Evolutionary conservation across 2,797 vertebrate species (phyloP).

Genomic region (Amphiprion clarkii): DNA sequence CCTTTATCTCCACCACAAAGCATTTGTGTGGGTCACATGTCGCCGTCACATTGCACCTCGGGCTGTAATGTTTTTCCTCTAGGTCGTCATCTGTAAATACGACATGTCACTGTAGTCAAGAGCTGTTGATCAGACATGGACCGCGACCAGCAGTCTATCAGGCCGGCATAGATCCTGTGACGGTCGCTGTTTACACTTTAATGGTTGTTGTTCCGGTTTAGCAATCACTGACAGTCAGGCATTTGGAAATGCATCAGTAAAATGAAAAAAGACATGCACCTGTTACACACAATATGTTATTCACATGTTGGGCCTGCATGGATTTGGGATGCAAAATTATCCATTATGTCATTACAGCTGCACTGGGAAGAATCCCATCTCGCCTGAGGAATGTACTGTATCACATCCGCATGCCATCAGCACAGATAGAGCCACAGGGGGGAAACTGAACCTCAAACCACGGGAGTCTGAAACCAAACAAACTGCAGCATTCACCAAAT

Average conservation of each 20-base stretch:
- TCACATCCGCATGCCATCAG: no score
- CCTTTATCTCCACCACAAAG: not conserved
- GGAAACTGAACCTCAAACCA: no score
- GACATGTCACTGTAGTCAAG: not conserved
- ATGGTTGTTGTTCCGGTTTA: not conserved
- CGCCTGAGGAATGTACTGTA: not conserved
- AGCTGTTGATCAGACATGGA: not conserved
- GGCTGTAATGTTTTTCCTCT: not conserved
- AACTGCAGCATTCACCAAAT: no score
- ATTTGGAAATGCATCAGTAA: not conserved
- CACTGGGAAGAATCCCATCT: not conserved
- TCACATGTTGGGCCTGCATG: not conserved
- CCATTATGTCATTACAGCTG: no score
- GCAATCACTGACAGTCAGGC: not conserved
- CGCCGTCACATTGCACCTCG: not conserved
- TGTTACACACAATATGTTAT: not conserved
- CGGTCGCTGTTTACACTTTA: not conserved
- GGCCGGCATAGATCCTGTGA: not conserved
- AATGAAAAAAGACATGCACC: not conserved
- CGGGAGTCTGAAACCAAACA: no score
- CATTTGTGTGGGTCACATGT: not conserved
- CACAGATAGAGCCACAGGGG: no score
- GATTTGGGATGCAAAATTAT: not conserved
- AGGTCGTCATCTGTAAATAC: not conserved
- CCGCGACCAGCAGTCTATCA: not conserved